Conservation (phyloP, 2,797 vertebrate genomes). For the Pipistrellus pipistrellus region DNA sequence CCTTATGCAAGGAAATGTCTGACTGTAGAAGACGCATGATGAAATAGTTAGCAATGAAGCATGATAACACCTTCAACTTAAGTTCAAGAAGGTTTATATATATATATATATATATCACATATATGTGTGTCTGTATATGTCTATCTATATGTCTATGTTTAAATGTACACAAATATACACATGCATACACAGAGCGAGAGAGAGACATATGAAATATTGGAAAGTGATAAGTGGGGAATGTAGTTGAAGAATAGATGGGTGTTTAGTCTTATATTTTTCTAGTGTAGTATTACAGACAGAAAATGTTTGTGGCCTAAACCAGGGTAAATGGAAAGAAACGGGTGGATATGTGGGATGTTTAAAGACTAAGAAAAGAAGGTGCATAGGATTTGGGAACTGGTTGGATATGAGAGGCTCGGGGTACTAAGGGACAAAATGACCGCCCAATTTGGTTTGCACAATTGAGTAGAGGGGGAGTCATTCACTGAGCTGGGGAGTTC, state of each 20-base stretch:
- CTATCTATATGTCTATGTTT: not conserved
- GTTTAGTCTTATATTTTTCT: not conserved
- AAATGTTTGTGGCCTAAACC: not conserved
- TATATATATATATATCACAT: not conserved
- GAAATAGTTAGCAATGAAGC: not conserved
- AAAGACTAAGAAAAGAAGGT: slow-evolving; percentile 13
- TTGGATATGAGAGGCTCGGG: not conserved
- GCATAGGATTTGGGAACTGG: not conserved
- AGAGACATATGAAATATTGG: not conserved
- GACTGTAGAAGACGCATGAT: not conserved
- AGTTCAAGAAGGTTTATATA: not conserved
- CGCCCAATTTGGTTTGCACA: not conserved
- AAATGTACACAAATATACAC: not conserved
- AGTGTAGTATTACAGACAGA: slow-evolving; percentile 3
- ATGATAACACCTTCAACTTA: not conserved
- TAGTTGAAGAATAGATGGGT: not conserved
- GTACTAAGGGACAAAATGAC: not conserved
- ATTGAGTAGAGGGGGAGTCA: not conserved
- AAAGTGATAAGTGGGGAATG: not conserved
- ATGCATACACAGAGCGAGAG: not conserved
- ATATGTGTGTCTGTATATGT: not conserved
- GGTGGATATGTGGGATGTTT: not conserved
- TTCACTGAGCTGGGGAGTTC: not conserved
- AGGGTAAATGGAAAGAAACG: not conserved
- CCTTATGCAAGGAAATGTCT: not conserved